Evolutionary conservation across 1,140 invertebrate species (phyloP), one percentile per base, ranked within the genome.

Genomic region (Neoseiulus cucumeris): DNA sequence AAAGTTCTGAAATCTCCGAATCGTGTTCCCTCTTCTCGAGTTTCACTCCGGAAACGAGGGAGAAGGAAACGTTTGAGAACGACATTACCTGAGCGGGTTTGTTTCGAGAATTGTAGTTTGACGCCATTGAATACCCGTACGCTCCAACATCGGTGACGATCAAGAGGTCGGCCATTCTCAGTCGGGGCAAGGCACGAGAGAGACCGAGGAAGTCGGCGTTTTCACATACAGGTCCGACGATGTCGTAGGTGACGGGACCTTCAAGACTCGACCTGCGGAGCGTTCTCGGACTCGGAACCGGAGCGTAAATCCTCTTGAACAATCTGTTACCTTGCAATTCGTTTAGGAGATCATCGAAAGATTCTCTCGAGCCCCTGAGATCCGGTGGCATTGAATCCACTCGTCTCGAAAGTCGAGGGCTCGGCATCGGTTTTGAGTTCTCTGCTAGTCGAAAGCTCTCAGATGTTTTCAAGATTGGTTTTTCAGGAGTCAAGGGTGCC

Each of bases 161-260:
- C 12, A 79, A 18, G 20, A 70, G 67, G 47, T 72, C 71, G 9
- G 71, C 73, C n/a, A 68, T 68, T n/a, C 72, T 65, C 42, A 73
- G 70, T 6, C 64, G 65, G 7, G 68, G 64, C 18, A 79, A 65
- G 4, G 68, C 47, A 20, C 75, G 71, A 67, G 75, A 73, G 68
- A 75, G 72, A 44, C 73, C 77, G 6, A 79, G 66, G 66, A 78
- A 77, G 69, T 79, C 78, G 7, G 72, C 72, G 44, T 72, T 71
- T 69, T 79, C 78, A 70, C 78, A 79, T 5, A 79, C 73, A 5
- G 78, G 77, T 7, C 78, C 78, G 1, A 79, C 78, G 7, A 79
- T 70, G 64, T 79, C 74, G 66, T 68, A 77, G 6, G 68, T 30
- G 20, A 44, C 30, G 6, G 45, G 18, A 20, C 18, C 18, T 59